Base-by-base conservation (phyloP, 2,113 vertebrate genomes). In the Cricetomys ansorgei region DNA sequence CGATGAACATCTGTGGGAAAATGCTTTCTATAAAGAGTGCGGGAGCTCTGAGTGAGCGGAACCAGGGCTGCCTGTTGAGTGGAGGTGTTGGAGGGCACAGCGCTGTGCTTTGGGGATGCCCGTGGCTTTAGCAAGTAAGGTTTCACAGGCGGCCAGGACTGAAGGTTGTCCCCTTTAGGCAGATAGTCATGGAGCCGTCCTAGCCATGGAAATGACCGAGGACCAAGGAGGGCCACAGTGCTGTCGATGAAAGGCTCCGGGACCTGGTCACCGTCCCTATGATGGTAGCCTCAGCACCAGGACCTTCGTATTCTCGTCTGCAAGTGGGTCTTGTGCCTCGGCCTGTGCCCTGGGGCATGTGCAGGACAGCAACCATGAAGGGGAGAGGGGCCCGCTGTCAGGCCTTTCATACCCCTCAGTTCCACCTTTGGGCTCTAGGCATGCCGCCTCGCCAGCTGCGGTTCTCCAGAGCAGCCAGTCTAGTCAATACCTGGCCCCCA, bases 51-150 rank as follows among this genome's bases (percentile, higher is more conserved):
- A 45, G 8, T 5, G 15, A 19, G 50, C 34, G 85, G 89, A 19
- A 37, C 77, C 34, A 89, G 81, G 3, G 13, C 27, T 59, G 7
- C 4, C 12, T 43, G 7, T 45, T 73, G 40, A 59, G 17, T 50
- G 25, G 15, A 37, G 62, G 27, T 0, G 0, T 27, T 34, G 1
- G 64, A 57, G n/a, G 25, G 4, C 6, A 16, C 0, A 62, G 55
- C 64, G 0, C 1, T 13, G 0, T 21, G 0, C 72, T 17, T 1
- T 23, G 57, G 69, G 37, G 76, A 11, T 0, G 34, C 27, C 59
- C 37, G 0, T 7, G 1, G 11, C 17, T 0, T 27, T 34, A 0
- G 3, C 13, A 62, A 34, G 12, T 0, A 0, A 17, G 31, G 10
- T 37, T 4, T 17, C 25, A 48, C 17, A 59, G 45, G 59, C 62